Percentiles rank a stretch among this genome's conserved stretches.
Evolutionary conservation across 2,888 invertebrate species (phyloP).

Genomic region (Epinotia ramella): DNA sequence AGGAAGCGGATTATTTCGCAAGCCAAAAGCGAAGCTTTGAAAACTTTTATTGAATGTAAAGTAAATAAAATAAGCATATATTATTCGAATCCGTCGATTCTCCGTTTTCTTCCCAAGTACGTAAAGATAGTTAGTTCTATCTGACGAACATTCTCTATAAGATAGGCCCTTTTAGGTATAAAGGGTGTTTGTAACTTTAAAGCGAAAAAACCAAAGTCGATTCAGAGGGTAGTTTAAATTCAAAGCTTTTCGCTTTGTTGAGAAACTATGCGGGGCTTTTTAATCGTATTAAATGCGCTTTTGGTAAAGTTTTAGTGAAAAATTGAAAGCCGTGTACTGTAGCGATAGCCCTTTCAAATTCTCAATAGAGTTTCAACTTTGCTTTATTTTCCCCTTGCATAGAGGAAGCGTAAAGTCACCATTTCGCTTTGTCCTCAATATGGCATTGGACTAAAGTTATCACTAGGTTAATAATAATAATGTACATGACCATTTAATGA

Average conservation of each 20-base stretch:
- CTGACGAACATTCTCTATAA: too few species aligned
- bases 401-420: neutral
- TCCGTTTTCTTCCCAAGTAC: too few species aligned
- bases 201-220: constrained; percentile 15
- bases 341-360: constrained; percentile 5
- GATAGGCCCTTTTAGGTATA: neutral
- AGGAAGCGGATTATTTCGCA: too few species aligned
- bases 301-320: constrained; percentile 24
- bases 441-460: too few species aligned
- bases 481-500: too few species aligned
- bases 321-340: neutral
- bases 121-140: too few species aligned
- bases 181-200: neutral
- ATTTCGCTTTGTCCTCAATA: too few species aligned
- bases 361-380: neutral
- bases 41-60: too few species aligned
- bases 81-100: too few species aligned
- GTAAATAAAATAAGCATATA: too few species aligned
- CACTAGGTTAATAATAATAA: too few species aligned
- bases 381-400: neutral
- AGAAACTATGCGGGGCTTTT: constrained; percentile 30
- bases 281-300: constrained; percentile 28
- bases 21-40: too few species aligned
- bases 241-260: constrained; percentile 27
- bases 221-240: constrained; percentile 24